These are phyloP conservation scores for Epistrophe grossulariae DNA, from an alignment of 2,888 invertebrate genomes.

Conservation along the genomic window DNA sequence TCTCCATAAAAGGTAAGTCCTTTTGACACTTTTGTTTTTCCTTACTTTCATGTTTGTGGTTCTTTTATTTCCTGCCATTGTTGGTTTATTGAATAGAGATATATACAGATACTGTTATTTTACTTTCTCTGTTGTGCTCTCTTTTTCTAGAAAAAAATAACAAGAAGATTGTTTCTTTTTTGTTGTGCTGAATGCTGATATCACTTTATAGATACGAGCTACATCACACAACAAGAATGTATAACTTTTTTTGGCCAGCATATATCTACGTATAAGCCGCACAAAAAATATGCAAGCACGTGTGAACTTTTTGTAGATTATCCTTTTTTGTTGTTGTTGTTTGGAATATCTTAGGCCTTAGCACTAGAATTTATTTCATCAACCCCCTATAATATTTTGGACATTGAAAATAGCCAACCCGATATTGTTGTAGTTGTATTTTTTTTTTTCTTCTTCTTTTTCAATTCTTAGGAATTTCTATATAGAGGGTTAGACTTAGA, in stretches of 20 bases:
- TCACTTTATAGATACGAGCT: neutral
- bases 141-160: neutral
- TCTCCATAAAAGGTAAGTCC: neutral
- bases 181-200: constrained; percentile 14
- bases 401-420: constrained; percentile 14
- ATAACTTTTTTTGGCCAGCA: constrained; percentile 27
- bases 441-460: neutral
- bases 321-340: constrained; percentile 26
- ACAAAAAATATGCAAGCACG: constrained; percentile 43
- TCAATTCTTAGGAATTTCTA: neutral
- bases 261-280: neutral
- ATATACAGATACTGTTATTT: neutral
- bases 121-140: neutral
- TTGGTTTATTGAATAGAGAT: constrained; percentile 34
- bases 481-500: neutral
- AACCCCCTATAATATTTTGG: constrained; percentile 28
- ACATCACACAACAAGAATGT: constrained; percentile 1
- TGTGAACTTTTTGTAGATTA: constrained; percentile 62
- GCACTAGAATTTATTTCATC: constrained; percentile 50
- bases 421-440: constrained; percentile 8
- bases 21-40: constrained; percentile 7
- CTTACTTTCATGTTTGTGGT: neutral
- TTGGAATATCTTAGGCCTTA: constrained; percentile 18
- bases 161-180: constrained; percentile 6
- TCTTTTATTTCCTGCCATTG: constrained; percentile 14